Percentiles rank a stretch among this genome's conserved stretches.
These are phyloP conservation scores for Falco punctatus DNA, from an alignment of 2,113 vertebrate genomes.

Conservation along the genomic window DNA sequence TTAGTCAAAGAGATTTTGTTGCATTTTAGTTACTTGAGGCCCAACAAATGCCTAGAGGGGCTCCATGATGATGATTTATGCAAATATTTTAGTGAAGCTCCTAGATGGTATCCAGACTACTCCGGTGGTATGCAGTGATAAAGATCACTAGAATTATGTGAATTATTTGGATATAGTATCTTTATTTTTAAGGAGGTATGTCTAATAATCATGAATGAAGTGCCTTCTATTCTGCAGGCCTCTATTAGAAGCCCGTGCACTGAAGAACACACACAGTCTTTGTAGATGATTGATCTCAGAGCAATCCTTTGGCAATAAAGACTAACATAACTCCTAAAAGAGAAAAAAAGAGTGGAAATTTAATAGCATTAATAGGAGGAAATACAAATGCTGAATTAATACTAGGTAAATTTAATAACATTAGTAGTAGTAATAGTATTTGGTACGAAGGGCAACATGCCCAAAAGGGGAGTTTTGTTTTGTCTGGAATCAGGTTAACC, in stretches of 20 bases:
- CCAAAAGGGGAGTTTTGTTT: not conserved
- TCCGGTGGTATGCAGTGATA: constrained; percentile 8
- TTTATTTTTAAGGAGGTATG: not conserved
- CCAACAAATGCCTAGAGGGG: constrained; percentile 14
- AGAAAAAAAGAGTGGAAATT: not conserved
- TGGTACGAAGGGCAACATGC: not conserved
- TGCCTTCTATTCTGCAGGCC: not conserved
- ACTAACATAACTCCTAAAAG: not conserved
- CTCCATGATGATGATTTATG: constrained; percentile 5
- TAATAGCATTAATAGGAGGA: not conserved
- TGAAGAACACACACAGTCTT: not conserved
- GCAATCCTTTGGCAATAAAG: not conserved
- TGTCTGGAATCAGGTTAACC: not conserved
- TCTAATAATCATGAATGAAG: not conserved
- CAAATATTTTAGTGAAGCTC: constrained; percentile 36
- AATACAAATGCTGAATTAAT: not conserved
- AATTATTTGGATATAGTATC: not conserved
- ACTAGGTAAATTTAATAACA: not conserved
- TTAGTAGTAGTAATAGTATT: not conserved
- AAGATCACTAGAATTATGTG: not conserved
- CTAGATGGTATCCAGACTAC: not conserved
- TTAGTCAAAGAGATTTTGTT: not conserved
- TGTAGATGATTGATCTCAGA: not conserved
- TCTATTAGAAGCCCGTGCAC: not conserved
- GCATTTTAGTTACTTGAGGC: not conserved